Evolutionary conservation across 2,113 vertebrate species (phyloP).

Genomic region (Rhinichthys klamathensis): DNA sequence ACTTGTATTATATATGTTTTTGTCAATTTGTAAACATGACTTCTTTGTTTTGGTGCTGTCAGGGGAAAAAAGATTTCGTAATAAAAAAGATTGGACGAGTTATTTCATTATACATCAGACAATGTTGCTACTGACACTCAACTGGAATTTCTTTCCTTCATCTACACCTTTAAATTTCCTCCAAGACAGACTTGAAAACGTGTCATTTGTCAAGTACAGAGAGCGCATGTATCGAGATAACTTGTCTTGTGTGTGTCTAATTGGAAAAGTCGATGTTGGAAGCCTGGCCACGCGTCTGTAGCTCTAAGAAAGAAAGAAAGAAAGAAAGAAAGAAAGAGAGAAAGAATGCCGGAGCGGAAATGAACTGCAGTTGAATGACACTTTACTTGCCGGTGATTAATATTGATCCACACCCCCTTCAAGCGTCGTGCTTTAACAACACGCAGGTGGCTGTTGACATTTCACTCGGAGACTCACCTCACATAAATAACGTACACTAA

Average conservation of each 20-base stretch:
- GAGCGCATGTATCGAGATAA: slow-evolving; percentile 26
- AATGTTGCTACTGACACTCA: not conserved
- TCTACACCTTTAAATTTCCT: slow-evolving; percentile 15
- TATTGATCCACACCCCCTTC: slow-evolving; percentile 56
- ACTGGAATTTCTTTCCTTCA: not conserved
- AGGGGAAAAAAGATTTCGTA: not conserved
- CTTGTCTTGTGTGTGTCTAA: slow-evolving; percentile 47
- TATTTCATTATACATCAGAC: not conserved
- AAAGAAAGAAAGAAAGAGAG: slow-evolving; percentile 59
- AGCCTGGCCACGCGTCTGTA: slow-evolving; percentile 49
- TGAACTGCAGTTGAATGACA: slow-evolving; percentile 60
- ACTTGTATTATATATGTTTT: not conserved
- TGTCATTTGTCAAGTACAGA: slow-evolving; percentile 25
- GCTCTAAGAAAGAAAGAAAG: slow-evolving; percentile 56
- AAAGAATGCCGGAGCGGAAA: slow-evolving; percentile 58
- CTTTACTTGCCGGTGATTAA: slow-evolving; percentile 60
- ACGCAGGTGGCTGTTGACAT: slow-evolving; percentile 65
- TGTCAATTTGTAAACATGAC: not conserved
- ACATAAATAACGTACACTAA: slow-evolving; percentile 15
- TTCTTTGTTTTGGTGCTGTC: not conserved
- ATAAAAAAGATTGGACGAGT: not conserved
- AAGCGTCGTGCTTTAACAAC: slow-evolving; percentile 54
- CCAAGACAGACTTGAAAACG: slow-evolving; percentile 15
- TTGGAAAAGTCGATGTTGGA: slow-evolving; percentile 49
- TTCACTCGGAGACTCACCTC: slow-evolving; percentile 55